Base-by-base conservation (phyloP, 2,113 vertebrate species). In the Chloebia gouldiae region DNA sequence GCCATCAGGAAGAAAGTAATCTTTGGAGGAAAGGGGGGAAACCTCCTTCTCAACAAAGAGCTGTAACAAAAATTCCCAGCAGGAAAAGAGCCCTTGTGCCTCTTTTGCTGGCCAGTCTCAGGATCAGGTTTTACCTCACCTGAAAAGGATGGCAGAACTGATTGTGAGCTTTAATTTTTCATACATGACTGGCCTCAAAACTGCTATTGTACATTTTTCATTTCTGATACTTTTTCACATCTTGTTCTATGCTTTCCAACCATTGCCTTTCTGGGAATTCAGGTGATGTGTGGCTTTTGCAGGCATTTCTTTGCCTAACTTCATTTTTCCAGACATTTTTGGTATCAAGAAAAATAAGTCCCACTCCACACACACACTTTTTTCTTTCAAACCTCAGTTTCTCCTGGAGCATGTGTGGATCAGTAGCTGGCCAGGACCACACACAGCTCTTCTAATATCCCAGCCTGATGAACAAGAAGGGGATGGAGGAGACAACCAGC, bases 311-410 rank as follows among this genome's bases (percentile, higher is more conserved):
- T 89, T 81, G 59, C 61, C 70, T 81, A 85, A 84, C 14, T 86
- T 92, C 59, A 79, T 79, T 90, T 88, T 90, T 70, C 66, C 84
- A 87, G 89, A 93, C 63, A 76, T 69, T 93, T 89, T 94, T 90
- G 81, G 84, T 90, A 91, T 91, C 73, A 93, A 92, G 91, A 95
- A 95, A 95, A 95, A 95, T 84, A 95, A 92, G 45, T 24, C 44
- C 57, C 44, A 37, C 40, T 81, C 37, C 83, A 77, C 69, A 93
- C 12, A 81, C 33, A 49, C 42, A 42, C 21, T 56, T 94, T 86
- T 86, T 93, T 89, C 81, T 88, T 85, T 85, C 68, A 97, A 95
- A 95, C 53, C 66, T 95, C 84, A 89, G 15, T 78, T 95, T 91
- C 92, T 97, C 53, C 94, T 90, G 89, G 66, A 95, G 84, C 70